Percentiles rank a stretch among this genome's conserved stretches.
Conservation (phyloP, 2,797 vertebrate genomes). For the Telmatherina bonti region DNA sequence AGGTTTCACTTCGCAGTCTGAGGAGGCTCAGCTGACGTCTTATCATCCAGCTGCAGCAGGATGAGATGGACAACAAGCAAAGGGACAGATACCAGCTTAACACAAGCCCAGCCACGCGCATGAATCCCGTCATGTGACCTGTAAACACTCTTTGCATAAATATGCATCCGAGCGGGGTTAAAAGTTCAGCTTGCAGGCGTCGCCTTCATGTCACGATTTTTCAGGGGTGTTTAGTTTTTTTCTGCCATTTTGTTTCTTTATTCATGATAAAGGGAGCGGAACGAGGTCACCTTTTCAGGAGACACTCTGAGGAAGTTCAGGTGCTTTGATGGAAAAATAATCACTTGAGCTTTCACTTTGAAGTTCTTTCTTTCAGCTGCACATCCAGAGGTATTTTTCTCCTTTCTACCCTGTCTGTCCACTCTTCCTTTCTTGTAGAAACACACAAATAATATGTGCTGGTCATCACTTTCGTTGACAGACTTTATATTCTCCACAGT, state of each 20-base stretch:
- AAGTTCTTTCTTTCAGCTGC: neutral
- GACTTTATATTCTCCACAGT: neutral
- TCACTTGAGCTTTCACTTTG: neutral
- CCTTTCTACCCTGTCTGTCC: neutral
- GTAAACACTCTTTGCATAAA: neutral
- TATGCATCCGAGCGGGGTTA: neutral
- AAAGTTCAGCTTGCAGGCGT: neutral
- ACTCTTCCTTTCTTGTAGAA: neutral
- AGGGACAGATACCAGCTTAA: neutral
- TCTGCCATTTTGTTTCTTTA: neutral
- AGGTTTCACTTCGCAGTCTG: constrained; percentile 2
- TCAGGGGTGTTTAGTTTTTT: neutral
- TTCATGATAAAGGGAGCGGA: neutral
- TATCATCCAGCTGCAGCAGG: neutral
- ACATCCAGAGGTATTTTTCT: neutral
- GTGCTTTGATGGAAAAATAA: constrained; percentile 1
- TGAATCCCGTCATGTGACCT: neutral
- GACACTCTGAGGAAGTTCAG: neutral
- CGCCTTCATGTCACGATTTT: neutral
- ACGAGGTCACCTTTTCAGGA: neutral
- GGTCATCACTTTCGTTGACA: neutral
- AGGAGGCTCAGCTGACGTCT: neutral
- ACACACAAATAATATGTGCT: neutral
- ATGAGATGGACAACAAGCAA: neutral
- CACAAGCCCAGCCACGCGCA: neutral